Conservation (phyloP, 2,797 vertebrate genomes). For the Nannoperca obscura region DNA sequence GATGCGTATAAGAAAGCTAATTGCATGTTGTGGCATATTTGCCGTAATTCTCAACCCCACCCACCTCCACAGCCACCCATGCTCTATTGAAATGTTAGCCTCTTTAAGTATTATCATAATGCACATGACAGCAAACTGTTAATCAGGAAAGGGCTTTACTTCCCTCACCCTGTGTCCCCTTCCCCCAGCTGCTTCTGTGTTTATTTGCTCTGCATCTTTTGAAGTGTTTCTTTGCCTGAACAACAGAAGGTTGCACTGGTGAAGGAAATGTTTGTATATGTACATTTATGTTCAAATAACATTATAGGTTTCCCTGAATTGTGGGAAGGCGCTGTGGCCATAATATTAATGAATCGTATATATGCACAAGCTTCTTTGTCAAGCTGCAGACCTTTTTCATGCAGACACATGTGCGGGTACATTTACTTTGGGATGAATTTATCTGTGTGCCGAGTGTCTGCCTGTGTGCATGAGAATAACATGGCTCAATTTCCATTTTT, state of each 20-base stretch:
- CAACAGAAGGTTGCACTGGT: constrained; percentile 46
- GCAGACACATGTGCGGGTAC: constrained; percentile 27
- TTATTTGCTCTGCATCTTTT: constrained; percentile 77
- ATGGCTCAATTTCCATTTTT: constrained; percentile 88
- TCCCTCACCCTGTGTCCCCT: constrained; percentile 52
- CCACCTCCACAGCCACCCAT: constrained; percentile 59
- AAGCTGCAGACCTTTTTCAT: constrained; percentile 22
- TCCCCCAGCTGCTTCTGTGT: constrained; percentile 65
- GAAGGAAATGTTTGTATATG: constrained; percentile 64
- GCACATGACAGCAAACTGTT: constrained; percentile 73
- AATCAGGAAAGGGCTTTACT: constrained; percentile 75
- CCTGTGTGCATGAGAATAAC: constrained; percentile 61
- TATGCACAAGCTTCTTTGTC: constrained; percentile 25
- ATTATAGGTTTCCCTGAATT: constrained; percentile 44
- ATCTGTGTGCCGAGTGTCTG: constrained; percentile 52
- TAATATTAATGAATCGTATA: constrained; percentile 42
- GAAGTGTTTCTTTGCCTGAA: constrained; percentile 62
- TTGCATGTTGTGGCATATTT: constrained; percentile 73
- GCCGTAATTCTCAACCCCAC: constrained; percentile 65
- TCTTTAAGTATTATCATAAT: constrained; percentile 71
- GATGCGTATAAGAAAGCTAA: constrained; percentile 60
- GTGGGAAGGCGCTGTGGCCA: constrained; percentile 10
- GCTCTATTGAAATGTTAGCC: constrained; percentile 73
- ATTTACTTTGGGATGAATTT: constrained; percentile 60
- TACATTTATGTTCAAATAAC: constrained; percentile 44